Evolutionary conservation across 2,888 invertebrate species (phyloP), one percentile per base, ranked within the genome.

Genomic region (Sinodicranocentrus sp.): DNA sequence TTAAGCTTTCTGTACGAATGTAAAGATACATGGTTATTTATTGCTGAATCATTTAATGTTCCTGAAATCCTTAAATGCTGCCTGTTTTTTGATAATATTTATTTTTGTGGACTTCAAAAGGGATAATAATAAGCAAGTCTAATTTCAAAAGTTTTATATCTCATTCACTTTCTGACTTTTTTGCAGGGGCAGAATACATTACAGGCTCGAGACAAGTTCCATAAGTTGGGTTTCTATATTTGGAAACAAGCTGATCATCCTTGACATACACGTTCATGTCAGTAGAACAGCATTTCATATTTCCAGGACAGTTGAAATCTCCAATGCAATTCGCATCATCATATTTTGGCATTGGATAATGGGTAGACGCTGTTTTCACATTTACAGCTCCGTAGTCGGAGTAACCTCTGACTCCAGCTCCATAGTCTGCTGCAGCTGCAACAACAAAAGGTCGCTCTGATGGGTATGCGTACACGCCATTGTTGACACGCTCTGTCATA

Each of bases 301-400:
- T 68, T 33, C 84, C 85, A 15, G 85, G 86, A 25, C 88, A 88
- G 43, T 86, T 88, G 44, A 21, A 78, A 67, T 88, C 88, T 1
- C 85, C 83, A 44, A 87, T 67, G 57, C 88, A 88, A 13, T 28
- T 26, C 1, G 59, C 52, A 21, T 57, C 43, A 23, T 71, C 52
- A n/a, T 43, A n/a, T n/a, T n/a, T n/a, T n/a, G n/a, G n/a, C n/a
- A n/a, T n/a, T n/a, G n/a, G n/a, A n/a, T n/a, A n/a, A n/a, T n/a
- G n/a, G n/a, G n/a, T n/a, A n/a, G n/a, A n/a, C n/a, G n/a, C n/a
- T n/a, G n/a, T n/a, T n/a, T n/a, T n/a, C n/a, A 48, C 48, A 17
- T 28, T n/a, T 10, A 0, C 65, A 65, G 21, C 2, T 57, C 48
- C 5, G 44, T 25, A 0, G 78, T 10, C 19, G 1, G 67, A 21